Percentiles rank a stretch among this genome's conserved stretches.
Conservation (phyloP, 2,113 vertebrate genomes). For the Trogon surrucura region DNA sequence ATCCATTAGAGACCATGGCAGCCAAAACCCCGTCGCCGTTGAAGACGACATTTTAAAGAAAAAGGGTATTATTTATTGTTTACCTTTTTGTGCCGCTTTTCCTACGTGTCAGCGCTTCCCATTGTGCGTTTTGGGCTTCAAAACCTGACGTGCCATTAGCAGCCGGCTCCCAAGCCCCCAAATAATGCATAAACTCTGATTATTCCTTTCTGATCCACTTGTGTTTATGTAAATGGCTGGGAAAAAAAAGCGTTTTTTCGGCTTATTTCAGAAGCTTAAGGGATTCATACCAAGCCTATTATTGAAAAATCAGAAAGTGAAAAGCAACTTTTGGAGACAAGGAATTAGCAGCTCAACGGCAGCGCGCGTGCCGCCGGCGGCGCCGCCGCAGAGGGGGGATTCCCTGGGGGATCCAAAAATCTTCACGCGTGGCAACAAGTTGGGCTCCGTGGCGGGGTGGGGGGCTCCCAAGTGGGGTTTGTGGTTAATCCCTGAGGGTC, state of each 20-base stretch:
- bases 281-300: slow-evolving; percentile 76
- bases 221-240: slow-evolving; percentile 79
- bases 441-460: background rate
- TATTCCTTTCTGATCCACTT: slow-evolving; percentile 69
- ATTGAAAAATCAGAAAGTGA: slow-evolving; percentile 81
- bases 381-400: slow-evolving; percentile 22
- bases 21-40: background rate
- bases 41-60: background rate
- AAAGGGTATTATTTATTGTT: slow-evolving; percentile 53
- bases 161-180: slow-evolving; percentile 23
- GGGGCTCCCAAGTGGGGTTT: slow-evolving; percentile 31
- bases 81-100: background rate
- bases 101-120: background rate
- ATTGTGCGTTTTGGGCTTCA: background rate
- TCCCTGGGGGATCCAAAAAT: slow-evolving; percentile 48
- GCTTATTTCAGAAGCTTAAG: slow-evolving; percentile 81
- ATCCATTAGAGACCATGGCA: slow-evolving; percentile 34
- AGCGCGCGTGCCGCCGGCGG: background rate
- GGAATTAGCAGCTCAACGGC: slow-evolving; percentile 73
- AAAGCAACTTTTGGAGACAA: slow-evolving; percentile 76
- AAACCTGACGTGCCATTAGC: background rate
- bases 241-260: slow-evolving; percentile 73
- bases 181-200: slow-evolving; percentile 56
- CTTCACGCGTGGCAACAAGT: slow-evolving; percentile 61
- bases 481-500: background rate